phyloP scores from a whole-genome alignment of 2,888 invertebrate species.

The Ophion costatus region DNA sequence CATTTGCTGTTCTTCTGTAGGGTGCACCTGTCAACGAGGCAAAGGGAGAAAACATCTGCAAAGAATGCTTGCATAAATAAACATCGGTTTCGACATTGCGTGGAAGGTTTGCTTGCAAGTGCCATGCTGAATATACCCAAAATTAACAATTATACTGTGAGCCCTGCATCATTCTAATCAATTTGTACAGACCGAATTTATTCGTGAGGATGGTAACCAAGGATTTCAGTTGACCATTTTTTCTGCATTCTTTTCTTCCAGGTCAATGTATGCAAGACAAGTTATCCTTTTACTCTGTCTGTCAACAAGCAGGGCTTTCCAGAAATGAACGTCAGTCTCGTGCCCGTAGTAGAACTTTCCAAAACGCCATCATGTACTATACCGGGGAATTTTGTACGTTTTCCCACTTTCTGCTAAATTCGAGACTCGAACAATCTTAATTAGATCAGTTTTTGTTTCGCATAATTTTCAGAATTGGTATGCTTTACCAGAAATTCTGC shows the following conservation, averaged over 20 bases:
- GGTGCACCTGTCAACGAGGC: constrained; percentile 80
- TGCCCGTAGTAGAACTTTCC: constrained; percentile 85
- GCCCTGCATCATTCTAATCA: neutral
- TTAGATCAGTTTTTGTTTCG: neutral
- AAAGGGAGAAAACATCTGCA: constrained; percentile 80
- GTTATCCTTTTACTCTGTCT: constrained; percentile 86
- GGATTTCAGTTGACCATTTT: too few species aligned
- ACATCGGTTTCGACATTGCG: constrained; percentile 85
- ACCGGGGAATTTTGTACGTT: constrained; percentile 18
- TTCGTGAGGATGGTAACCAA: neutral
- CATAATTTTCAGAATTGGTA: constrained; percentile 82
- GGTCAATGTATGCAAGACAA: constrained; percentile 83
- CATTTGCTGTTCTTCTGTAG: constrained; percentile 72
- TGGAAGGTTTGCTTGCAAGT: constrained; percentile 82
- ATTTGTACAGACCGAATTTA: too few species aligned
- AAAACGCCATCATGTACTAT: constrained; percentile 82
- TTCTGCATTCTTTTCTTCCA: constrained; percentile 68
- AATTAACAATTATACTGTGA: constrained; percentile 29
- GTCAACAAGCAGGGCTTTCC: constrained; percentile 77
- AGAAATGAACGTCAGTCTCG: constrained; percentile 85
- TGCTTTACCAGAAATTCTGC: constrained; percentile 84
- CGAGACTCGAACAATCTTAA: neutral
- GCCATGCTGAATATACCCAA: neutral
- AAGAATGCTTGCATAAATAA: constrained; percentile 80
- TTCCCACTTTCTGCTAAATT: neutral